These are phyloP conservation scores for Harpagifer antarcticus DNA, from an alignment of 2,797 vertebrate species.

Conservation along the genomic window DNA sequence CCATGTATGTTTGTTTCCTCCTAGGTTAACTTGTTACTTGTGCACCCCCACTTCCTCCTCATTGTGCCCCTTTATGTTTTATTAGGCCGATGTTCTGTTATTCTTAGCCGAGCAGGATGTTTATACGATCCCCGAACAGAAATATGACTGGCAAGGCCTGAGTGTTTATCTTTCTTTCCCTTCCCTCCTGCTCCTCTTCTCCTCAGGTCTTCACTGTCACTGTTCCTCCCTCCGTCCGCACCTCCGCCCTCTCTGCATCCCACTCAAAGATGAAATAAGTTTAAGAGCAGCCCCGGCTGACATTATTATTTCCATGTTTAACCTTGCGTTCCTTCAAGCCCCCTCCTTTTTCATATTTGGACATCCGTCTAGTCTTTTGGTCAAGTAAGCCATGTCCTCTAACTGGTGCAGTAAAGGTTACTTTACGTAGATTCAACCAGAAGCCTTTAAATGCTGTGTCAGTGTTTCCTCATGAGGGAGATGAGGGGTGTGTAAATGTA, in stretches of 20 bases:
- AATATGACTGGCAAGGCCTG: slow-evolving; percentile 83
- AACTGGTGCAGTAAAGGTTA: slow-evolving; percentile 29
- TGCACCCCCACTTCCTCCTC: slow-evolving; percentile 75
- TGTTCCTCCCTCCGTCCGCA: slow-evolving; percentile 48
- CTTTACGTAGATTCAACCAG: slow-evolving; percentile 12
- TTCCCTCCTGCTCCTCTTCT: slow-evolving; percentile 47
- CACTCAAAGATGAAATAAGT: slow-evolving; percentile 55
- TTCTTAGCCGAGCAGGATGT: slow-evolving; percentile 89
- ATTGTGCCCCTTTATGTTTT: slow-evolving; percentile 83
- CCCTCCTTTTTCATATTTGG: slow-evolving; percentile 57
- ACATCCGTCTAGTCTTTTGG: slow-evolving; percentile 69
- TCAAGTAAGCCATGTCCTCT: slow-evolving; percentile 20
- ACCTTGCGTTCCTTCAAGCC: slow-evolving; percentile 45
- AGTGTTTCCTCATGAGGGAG: slow-evolving; percentile 26
- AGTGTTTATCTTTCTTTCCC: slow-evolving; percentile 84
- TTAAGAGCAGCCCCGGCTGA: slow-evolving; percentile 43
- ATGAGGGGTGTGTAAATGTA: slow-evolving; percentile 20
- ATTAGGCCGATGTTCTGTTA: slow-evolving; percentile 86
- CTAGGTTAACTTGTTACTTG: slow-evolving; percentile 59
- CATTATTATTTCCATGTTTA: slow-evolving; percentile 42
- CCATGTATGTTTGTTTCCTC: slow-evolving; percentile 64
- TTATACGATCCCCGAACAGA: slow-evolving; percentile 84
- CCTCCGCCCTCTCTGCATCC: slow-evolving; percentile 34
- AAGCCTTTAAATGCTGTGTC: slow-evolving; percentile 17
- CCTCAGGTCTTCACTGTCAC: slow-evolving; percentile 72